Conservation (phyloP, 2,888 invertebrate species). For the Habroteleia sp. region DNA sequence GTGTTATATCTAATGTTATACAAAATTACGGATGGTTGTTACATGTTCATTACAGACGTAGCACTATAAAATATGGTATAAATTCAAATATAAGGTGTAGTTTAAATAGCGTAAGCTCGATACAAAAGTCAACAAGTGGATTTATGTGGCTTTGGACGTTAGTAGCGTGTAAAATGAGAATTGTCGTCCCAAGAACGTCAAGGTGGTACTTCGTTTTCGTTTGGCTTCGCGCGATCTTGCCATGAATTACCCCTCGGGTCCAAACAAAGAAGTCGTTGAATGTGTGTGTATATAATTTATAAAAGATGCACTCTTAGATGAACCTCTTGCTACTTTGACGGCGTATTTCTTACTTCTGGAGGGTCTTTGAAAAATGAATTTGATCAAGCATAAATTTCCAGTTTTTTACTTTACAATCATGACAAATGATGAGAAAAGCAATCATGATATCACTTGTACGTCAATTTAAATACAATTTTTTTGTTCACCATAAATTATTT, state of each 20-base stretch:
- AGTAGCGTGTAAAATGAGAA: constrained; percentile 48
- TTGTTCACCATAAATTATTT: too few relatives aligned
- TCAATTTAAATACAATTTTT: too few relatives aligned
- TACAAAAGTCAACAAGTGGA: constrained; percentile 38
- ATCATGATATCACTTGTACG: too few relatives aligned
- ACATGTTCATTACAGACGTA: constrained; percentile 49
- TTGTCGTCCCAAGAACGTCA: constrained; percentile 26
- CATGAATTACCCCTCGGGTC: constrained; percentile 26
- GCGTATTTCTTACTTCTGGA: too few relatives aligned
- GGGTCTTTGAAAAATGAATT: too few relatives aligned
- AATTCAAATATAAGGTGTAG: constrained; percentile 39
- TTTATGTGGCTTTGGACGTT: constrained; percentile 38
- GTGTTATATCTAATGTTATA: constrained; percentile 31
- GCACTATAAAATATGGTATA: constrained; percentile 40
- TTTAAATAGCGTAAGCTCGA: constrained; percentile 39
- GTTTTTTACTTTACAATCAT: too few relatives aligned
- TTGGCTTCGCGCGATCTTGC: constrained; percentile 4
- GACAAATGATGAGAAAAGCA: too few relatives aligned
- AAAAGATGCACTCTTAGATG: constrained; percentile 27
- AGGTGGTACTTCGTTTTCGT: constrained; percentile 29
- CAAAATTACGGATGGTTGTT: constrained; percentile 50
- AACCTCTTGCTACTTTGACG: constrained; percentile 16
- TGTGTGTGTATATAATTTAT: constrained; percentile 43
- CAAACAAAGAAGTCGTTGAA: constrained; percentile 37
- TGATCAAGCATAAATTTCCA: too few relatives aligned